Conservation (phyloP, 2,888 invertebrate species). For the Lordiphosa andalusiaca region DNA sequence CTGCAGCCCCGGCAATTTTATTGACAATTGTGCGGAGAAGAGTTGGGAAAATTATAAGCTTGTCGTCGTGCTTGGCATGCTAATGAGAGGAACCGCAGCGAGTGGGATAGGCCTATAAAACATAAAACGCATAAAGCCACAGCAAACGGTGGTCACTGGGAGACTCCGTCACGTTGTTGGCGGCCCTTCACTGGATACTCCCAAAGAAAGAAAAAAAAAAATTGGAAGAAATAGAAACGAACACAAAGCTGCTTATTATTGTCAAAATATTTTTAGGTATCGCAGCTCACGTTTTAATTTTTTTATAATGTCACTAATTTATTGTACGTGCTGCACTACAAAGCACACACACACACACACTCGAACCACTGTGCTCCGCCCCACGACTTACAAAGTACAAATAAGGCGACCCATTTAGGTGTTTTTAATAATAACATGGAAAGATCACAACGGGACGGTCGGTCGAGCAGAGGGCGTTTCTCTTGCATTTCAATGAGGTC, state of each 20-base stretch:
- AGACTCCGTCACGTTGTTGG: constrained; percentile 60
- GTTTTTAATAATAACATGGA: constrained; percentile 66
- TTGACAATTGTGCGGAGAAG: constrained; percentile 25
- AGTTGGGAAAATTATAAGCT: constrained; percentile 52
- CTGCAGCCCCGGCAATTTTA: constrained; percentile 57
- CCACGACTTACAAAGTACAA: constrained; percentile 4
- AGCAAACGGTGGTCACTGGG: constrained; percentile 7
- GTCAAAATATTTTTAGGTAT: constrained; percentile 52
- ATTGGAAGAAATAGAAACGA: constrained; percentile 6
- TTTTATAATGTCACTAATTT: constrained; percentile 71
- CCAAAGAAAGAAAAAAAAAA: neutral
- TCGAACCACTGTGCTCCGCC: constrained; percentile 11
- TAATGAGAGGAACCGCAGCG: constrained; percentile 45
- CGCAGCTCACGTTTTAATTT: constrained; percentile 69
- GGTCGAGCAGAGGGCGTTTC: constrained; percentile 16
- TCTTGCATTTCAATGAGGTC: constrained; percentile 59
- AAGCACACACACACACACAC: constrained; percentile 34
- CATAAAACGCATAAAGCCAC: constrained; percentile 50
- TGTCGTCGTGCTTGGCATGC: constrained; percentile 65
- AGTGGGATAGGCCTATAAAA: constrained; percentile 36
- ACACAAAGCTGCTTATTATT: constrained; percentile 54
- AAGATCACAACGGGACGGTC: constrained; percentile 12
- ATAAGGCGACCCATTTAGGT: constrained; percentile 64
- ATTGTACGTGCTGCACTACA: constrained; percentile 72
- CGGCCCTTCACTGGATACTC: constrained; percentile 22